phyloP scores from a whole-genome alignment of 2,113 vertebrate species.

The Leiothrix lutea region DNA sequence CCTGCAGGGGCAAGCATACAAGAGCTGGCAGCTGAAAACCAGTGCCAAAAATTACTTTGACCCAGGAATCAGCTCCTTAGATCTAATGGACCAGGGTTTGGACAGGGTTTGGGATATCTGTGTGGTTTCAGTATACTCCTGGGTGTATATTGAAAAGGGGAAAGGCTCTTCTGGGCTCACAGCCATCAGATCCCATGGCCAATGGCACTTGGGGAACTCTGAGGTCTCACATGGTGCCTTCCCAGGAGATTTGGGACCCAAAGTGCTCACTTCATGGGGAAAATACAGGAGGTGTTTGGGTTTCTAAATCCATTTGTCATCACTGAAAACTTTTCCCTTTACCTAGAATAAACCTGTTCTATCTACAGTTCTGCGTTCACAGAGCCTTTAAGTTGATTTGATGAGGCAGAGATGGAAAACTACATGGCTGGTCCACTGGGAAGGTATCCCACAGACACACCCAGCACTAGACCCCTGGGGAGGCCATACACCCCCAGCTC shows the following conservation, averaged over 20 bases:
- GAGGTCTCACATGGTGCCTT: rapidly evolving
- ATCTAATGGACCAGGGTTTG: not conserved
- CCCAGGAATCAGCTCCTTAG: not conserved
- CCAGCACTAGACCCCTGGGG: not conserved
- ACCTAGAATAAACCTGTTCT: not conserved
- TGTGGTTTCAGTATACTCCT: not conserved
- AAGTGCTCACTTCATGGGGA: not conserved
- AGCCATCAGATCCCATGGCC: not conserved
- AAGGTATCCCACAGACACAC: not conserved
- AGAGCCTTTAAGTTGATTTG: not conserved
- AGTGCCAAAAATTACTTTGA: not conserved
- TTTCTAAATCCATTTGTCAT: not conserved
- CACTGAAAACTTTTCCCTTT: not conserved
- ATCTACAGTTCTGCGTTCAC: not conserved
- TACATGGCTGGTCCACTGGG: not conserved
- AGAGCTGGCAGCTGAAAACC: not conserved
- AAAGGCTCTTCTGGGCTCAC: not conserved
- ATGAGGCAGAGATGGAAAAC: not conserved
- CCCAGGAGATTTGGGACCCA: not conserved
- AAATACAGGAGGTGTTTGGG: not conserved
- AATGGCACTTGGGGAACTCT: not conserved
- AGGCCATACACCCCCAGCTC: not conserved
- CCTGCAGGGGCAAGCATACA: not conserved
- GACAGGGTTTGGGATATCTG: not conserved
- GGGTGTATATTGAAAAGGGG: not conserved